Evolutionary conservation across 2,113 vertebrate genomes (phyloP).

Genomic region (Hippoglossus stenolepis): DNA sequence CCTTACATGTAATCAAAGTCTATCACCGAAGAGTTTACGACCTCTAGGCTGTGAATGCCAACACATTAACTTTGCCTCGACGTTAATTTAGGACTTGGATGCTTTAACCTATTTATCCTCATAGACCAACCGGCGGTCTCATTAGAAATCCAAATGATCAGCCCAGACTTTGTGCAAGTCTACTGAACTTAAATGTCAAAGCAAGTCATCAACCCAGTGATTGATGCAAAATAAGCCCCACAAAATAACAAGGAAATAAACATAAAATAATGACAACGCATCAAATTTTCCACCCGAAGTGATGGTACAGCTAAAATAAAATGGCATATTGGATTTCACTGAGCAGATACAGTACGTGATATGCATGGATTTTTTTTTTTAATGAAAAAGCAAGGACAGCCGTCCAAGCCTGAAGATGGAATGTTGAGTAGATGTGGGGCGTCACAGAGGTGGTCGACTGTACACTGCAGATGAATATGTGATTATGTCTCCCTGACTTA

Average conservation of each 20-base stretch:
- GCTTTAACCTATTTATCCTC: slow-evolving; percentile 7
- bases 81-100: neutral
- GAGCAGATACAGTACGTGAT: slow-evolving; percentile 6
- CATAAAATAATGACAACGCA: neutral
- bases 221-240: too few species aligned
- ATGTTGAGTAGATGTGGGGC: slow-evolving; percentile 27
- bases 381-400: slow-evolving; percentile 41
- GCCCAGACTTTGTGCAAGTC: neutral
- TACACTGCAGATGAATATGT: slow-evolving; percentile 45
- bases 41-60: slow-evolving; percentile 34
- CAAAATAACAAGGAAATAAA: slow-evolving; percentile 1
- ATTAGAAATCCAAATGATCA: slow-evolving; percentile 5
- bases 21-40: neutral
- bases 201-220: too few species aligned
- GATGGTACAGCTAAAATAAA: neutral
- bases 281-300: neutral
- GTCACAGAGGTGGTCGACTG: slow-evolving; percentile 36
- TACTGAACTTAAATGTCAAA: neutral
- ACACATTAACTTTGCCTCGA: slow-evolving; percentile 5
- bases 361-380: slow-evolving; percentile 18
- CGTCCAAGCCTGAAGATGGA: slow-evolving; percentile 31
- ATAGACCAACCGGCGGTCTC: neutral
- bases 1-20: slow-evolving; percentile 31
- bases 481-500: slow-evolving; percentile 34
- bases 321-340: neutral